phyloP scores from a whole-genome alignment of 2,797 vertebrate species.

The Micromesistius poutassou region DNA sequence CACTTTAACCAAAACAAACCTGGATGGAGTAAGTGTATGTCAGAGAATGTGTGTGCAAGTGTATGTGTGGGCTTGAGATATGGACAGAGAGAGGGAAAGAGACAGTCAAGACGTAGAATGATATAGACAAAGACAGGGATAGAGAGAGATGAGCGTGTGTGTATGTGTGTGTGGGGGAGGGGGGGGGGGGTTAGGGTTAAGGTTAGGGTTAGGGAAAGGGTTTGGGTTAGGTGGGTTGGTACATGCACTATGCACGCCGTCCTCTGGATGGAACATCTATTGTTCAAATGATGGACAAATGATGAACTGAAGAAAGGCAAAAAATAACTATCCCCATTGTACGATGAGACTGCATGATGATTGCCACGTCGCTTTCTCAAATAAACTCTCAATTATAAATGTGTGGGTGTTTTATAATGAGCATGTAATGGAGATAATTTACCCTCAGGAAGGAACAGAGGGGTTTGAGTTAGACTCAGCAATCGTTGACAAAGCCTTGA shows the following conservation, averaged over 20 bases:
- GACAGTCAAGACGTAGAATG: too few relatives aligned
- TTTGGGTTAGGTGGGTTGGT: too few relatives aligned
- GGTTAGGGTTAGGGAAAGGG: too few relatives aligned
- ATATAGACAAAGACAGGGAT: too few relatives aligned
- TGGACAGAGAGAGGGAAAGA: slow-evolving; percentile 9
- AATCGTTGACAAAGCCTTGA: slow-evolving; percentile 49
- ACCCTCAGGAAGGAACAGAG: slow-evolving; percentile 40
- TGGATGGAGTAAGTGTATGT: slow-evolving; percentile 24
- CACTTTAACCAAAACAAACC: slow-evolving; percentile 13
- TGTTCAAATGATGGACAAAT: not conserved
- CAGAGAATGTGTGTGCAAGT: too few relatives aligned
- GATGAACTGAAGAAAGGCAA: not conserved
- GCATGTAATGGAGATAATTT: slow-evolving; percentile 53
- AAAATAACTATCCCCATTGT: not conserved
- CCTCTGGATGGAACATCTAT: slow-evolving; percentile 10
- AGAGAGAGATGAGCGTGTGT: too few relatives aligned
- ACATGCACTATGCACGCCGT: not conserved
- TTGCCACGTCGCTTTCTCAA: too few relatives aligned
- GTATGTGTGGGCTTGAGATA: slow-evolving; percentile 15
- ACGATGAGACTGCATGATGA: not conserved
- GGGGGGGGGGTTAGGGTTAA: too few relatives aligned
- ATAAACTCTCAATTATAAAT: too few relatives aligned
- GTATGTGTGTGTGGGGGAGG: too few relatives aligned
- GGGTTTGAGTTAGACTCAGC: slow-evolving; percentile 32
- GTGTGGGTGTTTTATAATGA: slow-evolving; percentile 12